Base-by-base conservation (phyloP, 2,888 invertebrate genomes). In the Hydrotaea diabolus region DNA sequence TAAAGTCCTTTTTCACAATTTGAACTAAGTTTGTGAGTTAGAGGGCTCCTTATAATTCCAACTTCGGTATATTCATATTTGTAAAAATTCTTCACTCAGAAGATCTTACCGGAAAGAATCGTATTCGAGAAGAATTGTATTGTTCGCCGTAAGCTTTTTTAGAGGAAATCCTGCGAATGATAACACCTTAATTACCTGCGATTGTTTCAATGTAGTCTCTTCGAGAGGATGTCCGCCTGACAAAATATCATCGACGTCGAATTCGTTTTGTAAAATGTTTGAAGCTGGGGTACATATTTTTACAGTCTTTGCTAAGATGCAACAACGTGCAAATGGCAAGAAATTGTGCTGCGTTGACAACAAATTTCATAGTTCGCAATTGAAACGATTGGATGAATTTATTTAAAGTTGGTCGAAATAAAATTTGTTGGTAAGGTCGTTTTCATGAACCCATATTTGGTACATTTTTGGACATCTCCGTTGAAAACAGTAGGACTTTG, bases 391-490 rank as follows among this genome's bases (percentile, higher is more conserved):
- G 39, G 1, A 86, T 19, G 0, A 21, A 57, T 0, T 55, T 2
- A 1, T 77, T 15, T 0, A 46, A 36, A 8, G 64, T 31, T 13
- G 36, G n/a, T 2, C 85, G 78, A 71, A 82, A 87, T 1, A 86
- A 21, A 17, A 88, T 83, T 0, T 82, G 46, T 23, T 86, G 85
- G 39, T 74, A 86, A 11, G 59, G 31, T 87, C 79, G 9, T 55
- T 13, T 1, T 77, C 53, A 1, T 80, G 59, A 5, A 53, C 17
- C 17, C n/a, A 64, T 2, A 72, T 78, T 19, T 72, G 19, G 15
- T 73, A 80, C 74, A 80, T 80, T 49, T 83, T 77, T 77, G 71
- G 23, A 85, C 71, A 69, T 83, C 82, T 8, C 76, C 83, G n/a
- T 73, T 73, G 23, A n/a, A 73, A 79, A 21, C 0, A 78, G n/a